Percentiles rank a stretch among this genome's conserved stretches.
phyloP scores from a whole-genome alignment of 2,113 vertebrate species.

The Oophaga pumilio region DNA sequence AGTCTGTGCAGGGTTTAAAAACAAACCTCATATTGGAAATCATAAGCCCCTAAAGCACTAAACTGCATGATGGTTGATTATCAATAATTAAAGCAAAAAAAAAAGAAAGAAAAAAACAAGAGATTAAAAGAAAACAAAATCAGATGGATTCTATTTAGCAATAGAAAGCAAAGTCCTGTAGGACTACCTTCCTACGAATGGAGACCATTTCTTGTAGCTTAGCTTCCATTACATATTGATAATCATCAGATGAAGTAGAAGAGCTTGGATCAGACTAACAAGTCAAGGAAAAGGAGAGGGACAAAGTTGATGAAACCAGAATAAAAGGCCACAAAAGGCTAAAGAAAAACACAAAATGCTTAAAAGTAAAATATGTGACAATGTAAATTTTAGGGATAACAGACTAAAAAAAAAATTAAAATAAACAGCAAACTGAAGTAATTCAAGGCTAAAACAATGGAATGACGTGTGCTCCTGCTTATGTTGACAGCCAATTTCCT shows the following conservation, averaged over 20 bases:
- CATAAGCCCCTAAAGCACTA: slow-evolving; percentile 83
- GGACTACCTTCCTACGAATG: slow-evolving; percentile 98
- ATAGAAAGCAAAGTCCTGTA: slow-evolving; percentile 87
- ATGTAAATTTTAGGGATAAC: slow-evolving; percentile 67
- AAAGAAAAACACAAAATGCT: slow-evolving; percentile 82
- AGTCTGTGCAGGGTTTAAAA: slow-evolving; percentile 83
- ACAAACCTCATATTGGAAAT: slow-evolving; percentile 81
- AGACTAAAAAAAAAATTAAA: slow-evolving; percentile 66
- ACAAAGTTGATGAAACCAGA: slow-evolving; percentile 91
- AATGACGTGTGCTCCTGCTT: slow-evolving; percentile 56
- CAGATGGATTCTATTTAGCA: slow-evolving; percentile 84
- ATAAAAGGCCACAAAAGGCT: slow-evolving; percentile 79
- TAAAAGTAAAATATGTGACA: slow-evolving; percentile 78
- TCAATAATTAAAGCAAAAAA: slow-evolving; percentile 78
- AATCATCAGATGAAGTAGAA: slow-evolving; percentile 95
- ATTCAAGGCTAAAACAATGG: slow-evolving; percentile 67
- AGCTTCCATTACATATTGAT: slow-evolving; percentile 98
- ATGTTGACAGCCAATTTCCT: not conserved
- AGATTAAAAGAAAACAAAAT: slow-evolving; percentile 74
- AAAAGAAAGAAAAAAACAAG: slow-evolving; percentile 75
- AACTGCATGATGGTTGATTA: slow-evolving; percentile 82
- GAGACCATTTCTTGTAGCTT: slow-evolving; percentile 97
- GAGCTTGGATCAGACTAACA: slow-evolving; percentile 93
- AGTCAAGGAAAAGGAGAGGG: slow-evolving; percentile 91
- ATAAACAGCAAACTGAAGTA: slow-evolving; percentile 69